Percentiles rank a stretch among this genome's conserved stretches.
Conservation (phyloP, 1,140 invertebrate species). For the Halictus rubicundus region DNA sequence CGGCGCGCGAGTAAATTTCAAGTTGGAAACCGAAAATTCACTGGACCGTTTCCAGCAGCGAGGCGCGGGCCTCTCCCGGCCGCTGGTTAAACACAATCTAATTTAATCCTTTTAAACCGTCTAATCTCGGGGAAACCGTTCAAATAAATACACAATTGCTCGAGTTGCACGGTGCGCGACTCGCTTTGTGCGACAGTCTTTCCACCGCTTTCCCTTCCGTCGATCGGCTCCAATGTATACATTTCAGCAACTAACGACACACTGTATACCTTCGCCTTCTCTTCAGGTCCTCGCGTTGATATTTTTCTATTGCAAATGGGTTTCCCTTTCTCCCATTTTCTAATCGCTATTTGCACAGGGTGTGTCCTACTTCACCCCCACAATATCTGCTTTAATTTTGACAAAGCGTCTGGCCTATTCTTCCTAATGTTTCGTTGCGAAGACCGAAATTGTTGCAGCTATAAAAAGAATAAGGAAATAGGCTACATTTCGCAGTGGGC, state of each 20-base stretch:
- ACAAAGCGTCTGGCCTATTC: no score
- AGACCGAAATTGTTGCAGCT: no score
- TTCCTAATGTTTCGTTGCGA: no score
- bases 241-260: background rate
- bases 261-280: background rate
- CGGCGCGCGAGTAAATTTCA: conserved; percentile 44
- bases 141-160: conserved; percentile 55
- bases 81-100: conserved; percentile 55
- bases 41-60: conserved; percentile 45
- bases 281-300: background rate
- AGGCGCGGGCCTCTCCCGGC: conserved; percentile 8
- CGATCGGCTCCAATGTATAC: background rate
- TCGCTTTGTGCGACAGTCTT: background rate
- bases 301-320: background rate
- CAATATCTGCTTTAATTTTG: no score
- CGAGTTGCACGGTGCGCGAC: background rate
- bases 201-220: background rate
- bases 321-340: background rate
- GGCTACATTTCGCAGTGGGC: no score
- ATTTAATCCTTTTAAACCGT: conserved; percentile 61
- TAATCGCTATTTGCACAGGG: no score
- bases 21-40: conserved; percentile 29
- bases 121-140: conserved; percentile 50
- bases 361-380: no score
- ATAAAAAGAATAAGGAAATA: no score